Evolutionary conservation across 2,113 vertebrate species (phyloP), one percentile per base, ranked within the genome.

Genomic region (Seriola dumerili): DNA sequence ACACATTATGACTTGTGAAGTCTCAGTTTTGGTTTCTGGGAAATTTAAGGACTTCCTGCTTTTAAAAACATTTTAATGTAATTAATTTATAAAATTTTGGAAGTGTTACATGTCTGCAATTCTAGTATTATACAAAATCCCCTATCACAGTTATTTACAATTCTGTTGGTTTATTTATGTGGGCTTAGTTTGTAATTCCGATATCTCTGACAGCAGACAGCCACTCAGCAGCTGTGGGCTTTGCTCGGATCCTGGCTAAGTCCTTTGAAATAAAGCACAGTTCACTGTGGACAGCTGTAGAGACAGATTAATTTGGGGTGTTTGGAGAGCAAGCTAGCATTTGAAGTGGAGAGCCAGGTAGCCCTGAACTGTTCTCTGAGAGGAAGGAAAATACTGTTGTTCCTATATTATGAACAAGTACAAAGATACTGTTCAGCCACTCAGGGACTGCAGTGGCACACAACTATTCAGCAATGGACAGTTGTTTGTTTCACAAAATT

Each of bases 201-300:
- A 54, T 83, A 83, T 84, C 80, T 80, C 85, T 44, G 64, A 69
- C 59, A 81, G 82, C 85, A 84, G 85, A 79, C 66, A 54, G 48
- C 58, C 44, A 71, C 64, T 73, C 71, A 81, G 21, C 78, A 78
- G 83, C 83, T 85, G 76, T 46, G 52, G 38, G 81, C 65, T 55
- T 9, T 74, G 54, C 42, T 78, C 38, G 75, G 59, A 77, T 78
- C 78, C 68, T 13, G 44, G 77, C 52, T 81, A 40, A 61, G 62
- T 55, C 76, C 81, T 84, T 88, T 89, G 72, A 83, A 90, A 82
- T 70, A 77, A 68, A 76, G 67, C 76, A 50, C 67, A 80, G 76
- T 85, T 87, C 80, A 70, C 52, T 23, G 21, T 76, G 66, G 67
- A 78, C 81, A 78, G 81, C 81, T 88, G 86, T 68, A 25, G 42